Evolutionary conservation across 2,888 invertebrate species (phyloP), one percentile per base, ranked within the genome.

Genomic region (Phaedon cochleariae): DNA sequence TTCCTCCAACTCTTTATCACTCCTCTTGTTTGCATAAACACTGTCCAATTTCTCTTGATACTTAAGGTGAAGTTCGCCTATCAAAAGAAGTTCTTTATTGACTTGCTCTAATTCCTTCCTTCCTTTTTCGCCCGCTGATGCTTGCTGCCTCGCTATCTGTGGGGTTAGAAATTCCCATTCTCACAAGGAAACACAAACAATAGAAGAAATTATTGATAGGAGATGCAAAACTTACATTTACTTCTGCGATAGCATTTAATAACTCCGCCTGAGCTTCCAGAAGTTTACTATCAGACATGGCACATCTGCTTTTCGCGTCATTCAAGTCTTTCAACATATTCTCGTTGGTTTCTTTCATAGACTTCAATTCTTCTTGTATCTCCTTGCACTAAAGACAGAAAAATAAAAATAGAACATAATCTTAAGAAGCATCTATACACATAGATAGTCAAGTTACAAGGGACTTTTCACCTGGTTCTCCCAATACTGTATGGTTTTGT

Each of bases 21-120:
- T 80, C 58, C 84, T 83, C 15, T 82, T 81, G 67, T 83, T 78
- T 26, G 84, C 81, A 20, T 84, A 81, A 20, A 87, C 74, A 72
- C 86, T 85, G 6, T 83, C 80, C 48, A 89, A 79, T 64, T 84
- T 84, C 75, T 88, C 87, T 22, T 85, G 83, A 73, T 86, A 86
- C 68, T 86, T 85, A 46, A 86, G 79, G 70, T 88, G 87, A 20
- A 87, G 82, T 77, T 89, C 89, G 1, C 88, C 87, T 77, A 86
- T 85, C 17, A 87, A 79, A 41, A 88, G 79, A 53, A 88, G 81
- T 74, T 89, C 87, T 20, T 85, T 84, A 74, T 88, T 88, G 3
- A 87, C 81, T 20, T 85, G 84, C 10, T 85, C 85, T 64, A 89
- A 73, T 73, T 88, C 86, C 22, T 84, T 83, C 66, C 85, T 85